phyloP scores from a whole-genome alignment of 2,113 vertebrate species.

The Actenoides hombroni region DNA sequence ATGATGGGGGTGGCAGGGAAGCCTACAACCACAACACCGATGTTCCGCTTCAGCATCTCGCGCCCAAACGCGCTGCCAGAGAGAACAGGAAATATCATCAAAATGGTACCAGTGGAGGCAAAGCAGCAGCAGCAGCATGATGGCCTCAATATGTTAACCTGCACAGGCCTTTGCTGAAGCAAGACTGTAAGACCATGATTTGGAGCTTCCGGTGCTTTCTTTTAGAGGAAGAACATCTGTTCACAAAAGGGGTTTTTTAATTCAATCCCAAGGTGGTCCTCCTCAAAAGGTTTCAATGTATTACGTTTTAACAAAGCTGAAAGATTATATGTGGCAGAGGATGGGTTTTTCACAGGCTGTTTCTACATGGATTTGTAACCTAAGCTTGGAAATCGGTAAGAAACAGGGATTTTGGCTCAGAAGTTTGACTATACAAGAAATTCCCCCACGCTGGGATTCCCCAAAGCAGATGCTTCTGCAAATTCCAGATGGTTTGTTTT shows the following conservation, averaged over 20 bases:
- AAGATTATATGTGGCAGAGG: constrained; percentile 2
- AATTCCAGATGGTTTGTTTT: neutral
- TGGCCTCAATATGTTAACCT: neutral
- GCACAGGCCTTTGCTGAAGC: neutral
- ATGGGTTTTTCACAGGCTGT: neutral
- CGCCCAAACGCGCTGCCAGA: constrained; percentile 88
- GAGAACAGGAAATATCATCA: neutral
- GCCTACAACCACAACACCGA: constrained; percentile 94
- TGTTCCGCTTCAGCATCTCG: constrained; percentile 94
- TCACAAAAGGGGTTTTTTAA: constrained; percentile 20
- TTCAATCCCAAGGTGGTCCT: neutral
- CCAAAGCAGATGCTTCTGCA: neutral
- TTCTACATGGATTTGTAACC: constrained; percentile 39
- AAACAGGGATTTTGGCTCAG: constrained; percentile 1
- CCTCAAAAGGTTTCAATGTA: constrained; percentile 23
- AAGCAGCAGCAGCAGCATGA: neutral
- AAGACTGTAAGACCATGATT: neutral
- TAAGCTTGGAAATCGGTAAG: neutral
- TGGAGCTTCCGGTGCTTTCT: neutral
- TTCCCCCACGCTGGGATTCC: neutral
- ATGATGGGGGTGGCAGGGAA: constrained; percentile 97
- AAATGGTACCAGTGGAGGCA: neutral
- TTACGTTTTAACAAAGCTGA: constrained; percentile 39
- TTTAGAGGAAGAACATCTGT: neutral
- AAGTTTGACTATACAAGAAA: constrained; percentile 10